Evolutionary conservation across 2,797 vertebrate species (phyloP).

Genomic region (Coendou prehensilis): DNA sequence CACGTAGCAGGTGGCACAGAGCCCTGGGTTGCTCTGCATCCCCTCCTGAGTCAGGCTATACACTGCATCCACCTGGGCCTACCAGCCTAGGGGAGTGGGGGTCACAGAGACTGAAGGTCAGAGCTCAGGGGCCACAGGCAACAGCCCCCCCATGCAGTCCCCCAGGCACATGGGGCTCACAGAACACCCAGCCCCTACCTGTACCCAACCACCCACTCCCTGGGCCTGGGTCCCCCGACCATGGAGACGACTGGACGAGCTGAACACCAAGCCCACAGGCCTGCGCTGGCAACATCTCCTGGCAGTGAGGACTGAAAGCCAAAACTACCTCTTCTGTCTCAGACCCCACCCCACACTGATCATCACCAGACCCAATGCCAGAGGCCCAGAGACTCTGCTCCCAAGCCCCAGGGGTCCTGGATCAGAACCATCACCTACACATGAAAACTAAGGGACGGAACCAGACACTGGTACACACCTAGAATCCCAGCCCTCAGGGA

Average conservation of each 20-base stretch:
- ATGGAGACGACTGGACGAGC: background rate
- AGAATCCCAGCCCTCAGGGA: background rate
- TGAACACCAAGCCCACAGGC: background rate
- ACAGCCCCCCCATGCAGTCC: background rate
- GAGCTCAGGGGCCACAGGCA: background rate
- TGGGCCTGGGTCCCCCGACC: background rate
- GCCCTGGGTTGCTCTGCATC: background rate
- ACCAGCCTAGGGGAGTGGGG: background rate
- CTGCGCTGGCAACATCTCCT: background rate
- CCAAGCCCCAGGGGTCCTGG: background rate
- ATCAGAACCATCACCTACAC: background rate
- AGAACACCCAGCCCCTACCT: background rate
- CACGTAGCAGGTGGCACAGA: too few species aligned
- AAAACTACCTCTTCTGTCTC: background rate
- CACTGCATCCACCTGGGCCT: background rate
- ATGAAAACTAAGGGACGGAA: background rate
- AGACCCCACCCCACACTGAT: background rate
- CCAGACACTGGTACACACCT: background rate
- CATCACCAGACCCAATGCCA: background rate
- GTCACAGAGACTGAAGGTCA: background rate
- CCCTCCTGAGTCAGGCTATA: background rate
- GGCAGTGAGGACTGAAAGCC: background rate
- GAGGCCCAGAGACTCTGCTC: background rate
- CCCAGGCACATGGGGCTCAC: background rate
- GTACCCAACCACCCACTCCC: background rate